Base-by-base conservation (phyloP, 2,888 invertebrate genomes). In the Diloba caeruleocephala region DNA sequence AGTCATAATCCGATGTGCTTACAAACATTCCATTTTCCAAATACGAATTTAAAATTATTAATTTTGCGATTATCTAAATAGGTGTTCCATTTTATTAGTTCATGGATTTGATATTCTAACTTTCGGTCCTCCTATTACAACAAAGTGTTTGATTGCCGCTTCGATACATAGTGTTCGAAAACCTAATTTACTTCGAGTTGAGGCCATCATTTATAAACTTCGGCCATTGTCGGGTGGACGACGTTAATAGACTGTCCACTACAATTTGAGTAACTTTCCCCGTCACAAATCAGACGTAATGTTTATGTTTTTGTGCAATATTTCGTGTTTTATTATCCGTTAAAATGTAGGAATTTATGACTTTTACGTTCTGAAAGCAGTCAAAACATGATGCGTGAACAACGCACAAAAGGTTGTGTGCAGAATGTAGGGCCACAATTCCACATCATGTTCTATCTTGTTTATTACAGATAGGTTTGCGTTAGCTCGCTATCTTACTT, bases 201-300 rank as follows among this genome's bases (percentile, higher is more conserved):
- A n/a, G 21, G 25, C 23, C 19, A 57, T 71, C 19, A 66, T 46
- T 67, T 54, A 61, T 33, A 57, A 68, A 68, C 42, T 68, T 68
- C 5, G 43, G 9, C 48, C 25, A 52, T 71, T 37, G 31, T 45
- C 19, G 46, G 15, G 25, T 4, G 13, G 21, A 9, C 28, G 14
- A 32, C 44, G 39, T 28, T 66, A 54, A 71, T 71, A 56, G 61
- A 54, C 57, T 56, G 64, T 26, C 52, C 46, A 45, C 44, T 31
- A 44, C 21, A 26, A 34, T 71, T 71, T 56, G n/a, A 60, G 26
- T 51, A 53, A 56, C 50, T 66, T 61, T 61, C 28, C 29, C 17
- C 15, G 25, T 45, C 50, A 61, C 53, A 71, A 66, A 66, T 66
- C 66, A 70, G 23, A 17, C 3, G 34, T 51, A 55, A 64, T 61